Evolutionary conservation across 2,797 vertebrate species (phyloP), one percentile per base, ranked within the genome.

Genomic region (Sylvilagus floridanus): DNA sequence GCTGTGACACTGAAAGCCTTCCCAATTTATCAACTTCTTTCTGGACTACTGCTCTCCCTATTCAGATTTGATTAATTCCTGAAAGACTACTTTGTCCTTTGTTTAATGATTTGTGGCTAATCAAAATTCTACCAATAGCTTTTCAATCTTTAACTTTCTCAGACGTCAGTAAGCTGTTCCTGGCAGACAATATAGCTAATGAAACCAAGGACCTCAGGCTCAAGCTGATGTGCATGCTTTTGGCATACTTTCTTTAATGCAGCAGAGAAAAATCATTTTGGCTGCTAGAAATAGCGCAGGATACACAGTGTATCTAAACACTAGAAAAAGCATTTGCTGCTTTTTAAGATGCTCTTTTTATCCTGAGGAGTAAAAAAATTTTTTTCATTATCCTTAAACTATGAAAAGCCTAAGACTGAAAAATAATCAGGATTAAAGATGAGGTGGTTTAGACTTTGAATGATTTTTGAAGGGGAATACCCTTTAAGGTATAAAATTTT

Each of bases 361-460:
- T 77, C 13, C 66, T 57, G 84, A 9, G 52, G 12, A 68, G 85
- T 86, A 63, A 85, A 77, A 69, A 66, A 57, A 57, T 71, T 30
- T 17, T 71, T 1, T 81, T 75, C 57, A 60, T 86, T 84, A 89
- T 76, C 12, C 19, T 92, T 71, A 84, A 76, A 86, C 68, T 84
- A 84, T 22, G 30, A 91, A 71, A 91, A 77, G 11, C 47, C 35
- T 52, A 57, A 63, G 16, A 87, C 68, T 83, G 94, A 93, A 82
- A 84, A 91, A 62, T 30, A 90, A 84, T 68, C 28, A 94, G 91
- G 30, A 35, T 75, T 89, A 89, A 87, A 85, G 22, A 85, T 50
- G 73, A 78, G 7, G 5, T 60, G 6, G 26, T 60, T 69, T 47
- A 79, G 69, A 79, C 42, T 47, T 60, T 76, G 11, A 93, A 57